Base-by-base conservation (phyloP, 2,888 invertebrate genomes). In the Eremobia ochroleuca region DNA sequence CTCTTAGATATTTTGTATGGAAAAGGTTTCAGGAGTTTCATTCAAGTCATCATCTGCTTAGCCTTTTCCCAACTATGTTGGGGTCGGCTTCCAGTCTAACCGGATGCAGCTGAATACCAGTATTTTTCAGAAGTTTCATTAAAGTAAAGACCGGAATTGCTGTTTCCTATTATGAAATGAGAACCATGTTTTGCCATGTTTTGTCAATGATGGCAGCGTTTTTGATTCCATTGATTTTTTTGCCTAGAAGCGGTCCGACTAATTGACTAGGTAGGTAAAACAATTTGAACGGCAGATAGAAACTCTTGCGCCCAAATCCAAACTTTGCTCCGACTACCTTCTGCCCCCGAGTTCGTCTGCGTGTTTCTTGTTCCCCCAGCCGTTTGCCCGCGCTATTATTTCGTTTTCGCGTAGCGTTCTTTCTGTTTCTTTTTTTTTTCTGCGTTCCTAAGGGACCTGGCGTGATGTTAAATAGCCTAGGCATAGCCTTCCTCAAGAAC, bases 71-170 rank as follows among this genome's bases (percentile, higher is more conserved):
- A n/a, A n/a, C n/a, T n/a, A n/a, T n/a, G n/a, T n/a, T n/a, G n/a
- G n/a, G n/a, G n/a, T n/a, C n/a, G n/a, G n/a, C n/a, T n/a, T n/a
- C n/a, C n/a, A n/a, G n/a, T n/a, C n/a, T n/a, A n/a, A n/a, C n/a
- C n/a, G n/a, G n/a, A n/a, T n/a, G n/a, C n/a, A n/a, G n/a, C n/a
- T n/a, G n/a, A n/a, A n/a, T n/a, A n/a, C n/a, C n/a, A n/a, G n/a
- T n/a, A n/a, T n/a, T n/a, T 77, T 40, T 55, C 9, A 9, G 21
- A n/a, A 18, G 31, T 49, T 68, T 68, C 6, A 40, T 28, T 79
- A 2, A 79, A n/a, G 25, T 21, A 13, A 21, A 18, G 25, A 9
- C 31, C 11, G 11, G 9, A 49, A 46, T 21, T 31, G 1, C 58
- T 0, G 31, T 49, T 67, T 49, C 21, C n/a, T 37, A 13, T 68